Conservation (phyloP, 2,797 vertebrate species). For the Lagocephalus sceleratus region DNA sequence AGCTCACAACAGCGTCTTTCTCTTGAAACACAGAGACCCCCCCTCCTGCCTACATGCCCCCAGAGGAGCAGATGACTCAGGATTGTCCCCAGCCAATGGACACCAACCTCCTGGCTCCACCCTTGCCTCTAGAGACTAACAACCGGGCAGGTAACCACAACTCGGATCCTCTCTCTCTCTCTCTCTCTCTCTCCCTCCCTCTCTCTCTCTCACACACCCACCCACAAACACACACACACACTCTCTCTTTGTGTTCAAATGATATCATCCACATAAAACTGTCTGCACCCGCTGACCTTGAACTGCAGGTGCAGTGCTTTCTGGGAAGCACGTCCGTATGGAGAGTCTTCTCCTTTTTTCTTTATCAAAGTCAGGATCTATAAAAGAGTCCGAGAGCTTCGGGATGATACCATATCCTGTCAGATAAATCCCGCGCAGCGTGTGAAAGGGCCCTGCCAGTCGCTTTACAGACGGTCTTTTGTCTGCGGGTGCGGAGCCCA, state of each 20-base stretch:
- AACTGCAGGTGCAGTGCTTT: conserved; percentile 57
- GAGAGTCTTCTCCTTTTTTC: not conserved
- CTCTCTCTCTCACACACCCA: not conserved
- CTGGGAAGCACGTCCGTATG: conserved; percentile 23
- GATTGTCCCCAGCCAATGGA: conserved; percentile 98
- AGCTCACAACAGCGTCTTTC: no score
- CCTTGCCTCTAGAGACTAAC: conserved; percentile 85
- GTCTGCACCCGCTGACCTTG: conserved; percentile 46
- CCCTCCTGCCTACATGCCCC: conserved; percentile 95
- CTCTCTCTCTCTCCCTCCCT: not conserved
- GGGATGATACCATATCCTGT: conserved; percentile 9
- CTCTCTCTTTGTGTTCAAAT: conserved; percentile 18
- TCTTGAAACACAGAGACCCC: conserved; percentile 84
- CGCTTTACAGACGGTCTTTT: conserved; percentile 19
- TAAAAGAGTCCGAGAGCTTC: not conserved
- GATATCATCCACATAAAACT: conserved; percentile 45
- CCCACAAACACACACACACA: conserved; percentile 1
- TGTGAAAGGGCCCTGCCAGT: conserved; percentile 21
- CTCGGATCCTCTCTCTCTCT: conserved; percentile 5
- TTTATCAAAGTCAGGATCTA: conserved; percentile 10
- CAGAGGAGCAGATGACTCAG: conserved; percentile 95
- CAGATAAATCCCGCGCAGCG: conserved; percentile 17
- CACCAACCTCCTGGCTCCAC: conserved; percentile 88
- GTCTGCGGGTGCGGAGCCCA: conserved; percentile 38
- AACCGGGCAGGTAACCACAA: conserved; percentile 84